Conservation (phyloP, 1,140 invertebrate species). For the Cotesia typhae region DNA sequence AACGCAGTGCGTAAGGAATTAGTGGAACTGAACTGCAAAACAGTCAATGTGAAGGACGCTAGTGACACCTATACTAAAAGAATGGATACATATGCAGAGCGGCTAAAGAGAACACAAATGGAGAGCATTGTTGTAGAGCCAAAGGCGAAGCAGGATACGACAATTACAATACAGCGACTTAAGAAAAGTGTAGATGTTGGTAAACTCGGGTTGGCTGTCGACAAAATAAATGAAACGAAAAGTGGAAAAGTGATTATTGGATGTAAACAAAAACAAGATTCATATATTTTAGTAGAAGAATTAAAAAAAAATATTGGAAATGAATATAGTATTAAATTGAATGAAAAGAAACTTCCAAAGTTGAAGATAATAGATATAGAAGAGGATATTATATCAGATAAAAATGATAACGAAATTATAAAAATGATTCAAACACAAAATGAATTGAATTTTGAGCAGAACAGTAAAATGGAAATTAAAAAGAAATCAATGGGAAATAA, state of each 20-base stretch:
- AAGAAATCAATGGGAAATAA: not conserved
- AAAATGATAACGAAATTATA: conserved; percentile 32
- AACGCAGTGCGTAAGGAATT: not conserved
- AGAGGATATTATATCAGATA: not conserved
- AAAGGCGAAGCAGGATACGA: not conserved
- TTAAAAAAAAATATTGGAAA: not conserved
- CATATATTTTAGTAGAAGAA: not conserved
- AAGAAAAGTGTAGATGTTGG: not conserved
- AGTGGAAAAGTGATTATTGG: not conserved
- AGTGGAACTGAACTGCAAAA: not conserved
- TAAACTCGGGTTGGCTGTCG: not conserved
- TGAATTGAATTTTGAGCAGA: not conserved
- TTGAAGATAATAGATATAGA: not conserved
- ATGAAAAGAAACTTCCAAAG: not conserved
- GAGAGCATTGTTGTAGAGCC: not conserved
- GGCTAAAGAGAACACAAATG: not conserved
- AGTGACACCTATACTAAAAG: not conserved
- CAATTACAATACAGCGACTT: not conserved
- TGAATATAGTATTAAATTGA: not conserved
- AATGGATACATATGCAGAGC: not conserved
- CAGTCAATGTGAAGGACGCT: not conserved
- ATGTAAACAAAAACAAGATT: not conserved
- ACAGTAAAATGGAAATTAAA: not conserved
- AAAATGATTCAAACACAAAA: conserved; percentile 31
- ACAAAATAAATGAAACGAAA: not conserved